A percentile compares a stretch with the other conserved stretches of the same genome.
Evolutionary conservation across 2,113 vertebrate genomes (phyloP).

Genomic region (Ivindomyrus marchei): DNA sequence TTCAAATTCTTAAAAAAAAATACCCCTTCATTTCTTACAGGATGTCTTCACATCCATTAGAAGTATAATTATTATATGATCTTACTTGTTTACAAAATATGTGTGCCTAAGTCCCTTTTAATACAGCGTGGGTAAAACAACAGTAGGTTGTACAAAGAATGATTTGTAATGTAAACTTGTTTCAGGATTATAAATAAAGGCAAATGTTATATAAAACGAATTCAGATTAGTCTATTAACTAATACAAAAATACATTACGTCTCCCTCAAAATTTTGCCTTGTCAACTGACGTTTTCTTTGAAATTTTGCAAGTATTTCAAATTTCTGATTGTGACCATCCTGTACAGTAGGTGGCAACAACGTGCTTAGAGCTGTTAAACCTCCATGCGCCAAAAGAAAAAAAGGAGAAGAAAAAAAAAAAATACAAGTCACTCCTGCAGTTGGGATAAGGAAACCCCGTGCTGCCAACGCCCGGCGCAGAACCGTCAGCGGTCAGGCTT

Average conservation of each 20-base stretch:
- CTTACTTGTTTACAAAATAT: neutral
- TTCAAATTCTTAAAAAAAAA: neutral
- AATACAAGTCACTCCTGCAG: conserved; percentile 44
- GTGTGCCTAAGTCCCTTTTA: neutral
- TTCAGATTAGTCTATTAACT: neutral
- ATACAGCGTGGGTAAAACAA: neutral
- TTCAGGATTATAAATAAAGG: neutral
- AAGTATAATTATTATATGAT: neutral
- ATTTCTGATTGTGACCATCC: neutral
- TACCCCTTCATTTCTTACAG: neutral
- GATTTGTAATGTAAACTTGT: neutral
- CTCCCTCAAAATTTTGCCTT: neutral
- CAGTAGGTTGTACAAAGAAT: neutral
- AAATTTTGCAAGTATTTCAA: neutral
- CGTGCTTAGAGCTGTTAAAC: neutral
- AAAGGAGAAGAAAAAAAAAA: neutral
- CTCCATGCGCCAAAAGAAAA: neutral
- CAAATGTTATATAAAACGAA: neutral
- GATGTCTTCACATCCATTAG: neutral
- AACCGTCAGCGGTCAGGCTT: neutral
- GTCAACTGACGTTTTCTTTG: neutral
- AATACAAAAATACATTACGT: neutral
- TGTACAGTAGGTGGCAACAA: neutral
- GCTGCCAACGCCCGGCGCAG: conserved; percentile 59
- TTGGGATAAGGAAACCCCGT: conserved; percentile 48